phyloP scores from a whole-genome alignment of 2,888 invertebrate species.

The Tetropium fuscum region DNA sequence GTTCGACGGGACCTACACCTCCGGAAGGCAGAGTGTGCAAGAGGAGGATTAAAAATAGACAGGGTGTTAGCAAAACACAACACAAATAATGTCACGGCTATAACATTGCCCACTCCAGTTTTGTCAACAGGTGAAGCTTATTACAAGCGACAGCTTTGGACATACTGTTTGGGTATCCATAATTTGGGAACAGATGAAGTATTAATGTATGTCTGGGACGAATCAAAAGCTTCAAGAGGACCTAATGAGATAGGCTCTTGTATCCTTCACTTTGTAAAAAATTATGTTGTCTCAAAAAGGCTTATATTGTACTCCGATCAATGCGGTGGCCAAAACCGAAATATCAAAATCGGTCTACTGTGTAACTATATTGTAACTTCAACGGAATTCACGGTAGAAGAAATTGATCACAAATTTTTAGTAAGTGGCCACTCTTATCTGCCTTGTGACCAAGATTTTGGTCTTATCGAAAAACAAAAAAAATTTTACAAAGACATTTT shows the following conservation, averaged over 20 bases:
- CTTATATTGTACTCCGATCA: slow-evolving; percentile 19
- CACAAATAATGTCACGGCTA: slow-evolving; percentile 22
- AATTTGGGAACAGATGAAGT: slow-evolving; percentile 32
- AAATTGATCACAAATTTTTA: too few relatives aligned
- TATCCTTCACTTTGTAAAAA: slow-evolving; percentile 34
- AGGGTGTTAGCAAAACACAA: slow-evolving; percentile 5
- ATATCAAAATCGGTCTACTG: too few relatives aligned
- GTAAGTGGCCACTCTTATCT: too few relatives aligned
- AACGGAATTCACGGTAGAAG: too few relatives aligned
- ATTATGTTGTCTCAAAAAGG: slow-evolving; percentile 30
- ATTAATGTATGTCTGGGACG: slow-evolving; percentile 42
- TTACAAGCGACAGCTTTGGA: slow-evolving; percentile 46
- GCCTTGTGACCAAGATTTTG: too few relatives aligned
- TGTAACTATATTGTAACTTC: too few relatives aligned
- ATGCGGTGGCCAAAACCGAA: background rate
- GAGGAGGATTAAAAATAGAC: background rate
- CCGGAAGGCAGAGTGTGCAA: background rate
- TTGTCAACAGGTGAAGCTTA: slow-evolving; percentile 40
- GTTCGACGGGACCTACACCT: background rate
- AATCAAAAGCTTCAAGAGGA: slow-evolving; percentile 40
- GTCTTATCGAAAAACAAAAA: too few relatives aligned
- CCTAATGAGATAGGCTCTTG: slow-evolving; percentile 46
- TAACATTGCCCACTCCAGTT: slow-evolving; percentile 43
- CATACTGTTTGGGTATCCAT: slow-evolving; percentile 42
- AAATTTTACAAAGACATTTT: too few relatives aligned